Evolutionary conservation across 2,113 vertebrate species (phyloP).

Genomic region (Oreochromis tanganicae): DNA sequence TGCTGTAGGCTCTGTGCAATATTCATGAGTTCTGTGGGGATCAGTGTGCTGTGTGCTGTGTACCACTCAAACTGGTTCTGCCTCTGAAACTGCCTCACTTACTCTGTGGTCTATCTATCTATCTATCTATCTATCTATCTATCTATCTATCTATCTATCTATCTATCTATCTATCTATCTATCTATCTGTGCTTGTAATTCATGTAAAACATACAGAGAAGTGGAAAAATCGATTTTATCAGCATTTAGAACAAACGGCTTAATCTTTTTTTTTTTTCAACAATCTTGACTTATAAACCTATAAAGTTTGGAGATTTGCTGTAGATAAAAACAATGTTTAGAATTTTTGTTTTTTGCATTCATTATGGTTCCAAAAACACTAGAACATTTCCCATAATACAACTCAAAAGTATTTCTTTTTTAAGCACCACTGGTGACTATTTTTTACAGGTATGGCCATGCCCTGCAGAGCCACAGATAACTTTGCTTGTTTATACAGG

Average conservation of each 20-base stretch:
- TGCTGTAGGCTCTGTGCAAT: slow-evolving; percentile 67
- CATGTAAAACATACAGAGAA: neutral
- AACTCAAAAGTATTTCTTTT: no score
- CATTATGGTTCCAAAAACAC: neutral
- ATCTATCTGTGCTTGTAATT: neutral
- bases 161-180: neutral
- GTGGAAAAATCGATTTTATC: neutral
- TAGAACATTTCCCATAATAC: neutral
- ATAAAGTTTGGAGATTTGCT: neutral
- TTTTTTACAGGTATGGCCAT: neutral
- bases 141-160: neutral
- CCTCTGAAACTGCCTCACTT: slow-evolving; percentile 10
- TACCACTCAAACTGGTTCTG: neutral
- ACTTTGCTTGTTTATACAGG: neutral
- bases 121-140: neutral
- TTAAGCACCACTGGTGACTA: neutral
- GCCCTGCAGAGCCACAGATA: neutral
- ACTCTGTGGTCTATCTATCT: neutral
- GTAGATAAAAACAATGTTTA: neutral
- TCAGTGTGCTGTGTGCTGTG: slow-evolving; percentile 41
- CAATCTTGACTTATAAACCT: neutral
- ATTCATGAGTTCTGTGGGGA: slow-evolving; percentile 68
- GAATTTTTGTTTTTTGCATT: neutral
- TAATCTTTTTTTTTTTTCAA: neutral
- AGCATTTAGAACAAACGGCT: neutral